phyloP scores from a whole-genome alignment of 2,797 vertebrate genomes.

The Premnoplex brunnescens region DNA sequence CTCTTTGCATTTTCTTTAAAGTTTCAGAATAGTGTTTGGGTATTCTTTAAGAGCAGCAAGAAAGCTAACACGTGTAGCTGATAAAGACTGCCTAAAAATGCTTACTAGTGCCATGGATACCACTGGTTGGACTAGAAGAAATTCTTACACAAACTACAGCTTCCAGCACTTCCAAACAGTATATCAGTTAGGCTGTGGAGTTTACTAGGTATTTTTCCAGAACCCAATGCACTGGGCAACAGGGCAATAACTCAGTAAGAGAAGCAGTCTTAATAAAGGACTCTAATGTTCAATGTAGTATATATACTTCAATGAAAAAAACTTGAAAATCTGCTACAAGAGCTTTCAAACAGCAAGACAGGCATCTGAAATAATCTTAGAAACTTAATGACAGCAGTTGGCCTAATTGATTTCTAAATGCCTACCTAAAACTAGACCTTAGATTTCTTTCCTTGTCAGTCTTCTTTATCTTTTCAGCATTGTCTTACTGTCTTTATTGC shows the following conservation, averaged over 20 bases:
- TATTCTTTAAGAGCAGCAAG: conserved; percentile 31
- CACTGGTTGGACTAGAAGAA: neutral
- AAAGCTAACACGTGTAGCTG: neutral
- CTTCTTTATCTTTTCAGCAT: neutral
- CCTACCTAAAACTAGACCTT: conserved; percentile 1
- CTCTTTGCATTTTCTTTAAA: conserved; percentile 49
- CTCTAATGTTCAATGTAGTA: neutral
- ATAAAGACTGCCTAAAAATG: conserved; percentile 3
- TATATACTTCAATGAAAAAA: neutral
- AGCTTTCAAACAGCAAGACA: conserved; percentile 1
- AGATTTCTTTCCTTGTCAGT: conserved; percentile 1
- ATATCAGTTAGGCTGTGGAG: neutral
- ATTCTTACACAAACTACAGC: conserved; percentile 10
- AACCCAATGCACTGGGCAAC: neutral
- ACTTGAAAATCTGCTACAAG: neutral
- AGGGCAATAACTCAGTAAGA: neutral
- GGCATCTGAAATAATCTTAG: conserved; percentile 33
- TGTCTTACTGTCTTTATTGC: neutral
- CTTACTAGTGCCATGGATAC: conserved; percentile 4
- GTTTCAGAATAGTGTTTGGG: neutral
- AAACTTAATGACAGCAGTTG: conserved; percentile 9
- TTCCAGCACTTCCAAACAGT: neutral
- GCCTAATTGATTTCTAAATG: conserved; percentile 45
- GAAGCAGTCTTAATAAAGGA: neutral
- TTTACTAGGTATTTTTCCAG: conserved; percentile 30